Conservation (phyloP, 2,888 invertebrate genomes). For the Ypsolopha scabrella region DNA sequence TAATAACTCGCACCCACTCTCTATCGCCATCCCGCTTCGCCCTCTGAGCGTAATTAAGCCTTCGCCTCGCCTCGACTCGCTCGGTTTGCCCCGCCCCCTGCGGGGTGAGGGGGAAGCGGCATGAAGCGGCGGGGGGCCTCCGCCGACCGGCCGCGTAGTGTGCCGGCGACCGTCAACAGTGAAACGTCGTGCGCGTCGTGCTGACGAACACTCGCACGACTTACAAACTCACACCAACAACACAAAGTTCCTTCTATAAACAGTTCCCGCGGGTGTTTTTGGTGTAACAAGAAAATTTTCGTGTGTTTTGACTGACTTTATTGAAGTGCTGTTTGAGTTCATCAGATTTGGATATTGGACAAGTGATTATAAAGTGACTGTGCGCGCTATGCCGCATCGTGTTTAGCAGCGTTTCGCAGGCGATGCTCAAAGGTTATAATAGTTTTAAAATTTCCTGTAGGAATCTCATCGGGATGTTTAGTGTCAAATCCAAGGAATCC, state of each 20-base stretch:
- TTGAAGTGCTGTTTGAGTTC: slow-evolving; percentile 47
- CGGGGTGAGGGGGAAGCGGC: slow-evolving; percentile 15
- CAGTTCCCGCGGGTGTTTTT: slow-evolving; percentile 59
- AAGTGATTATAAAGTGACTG: slow-evolving; percentile 59
- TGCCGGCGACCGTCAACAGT: slow-evolving; percentile 64
- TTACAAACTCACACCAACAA: slow-evolving; percentile 41
- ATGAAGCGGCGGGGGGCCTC: slow-evolving; percentile 24
- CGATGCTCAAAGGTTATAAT: slow-evolving; percentile 67
- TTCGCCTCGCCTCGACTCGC: slow-evolving; percentile 64
- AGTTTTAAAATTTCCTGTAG: slow-evolving; percentile 37
- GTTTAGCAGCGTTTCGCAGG: slow-evolving; percentile 64
- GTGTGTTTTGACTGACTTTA: slow-evolving; percentile 56
- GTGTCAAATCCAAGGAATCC: too few species aligned
- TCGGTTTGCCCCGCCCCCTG: slow-evolving; percentile 46
- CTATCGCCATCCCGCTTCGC: slow-evolving; percentile 64
- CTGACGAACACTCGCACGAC: slow-evolving; percentile 42
- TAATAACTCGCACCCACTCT: slow-evolving; percentile 74
- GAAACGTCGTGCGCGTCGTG: slow-evolving; percentile 53
- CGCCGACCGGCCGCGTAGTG: slow-evolving; percentile 55
- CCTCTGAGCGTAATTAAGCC: slow-evolving; percentile 66
- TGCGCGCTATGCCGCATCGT: slow-evolving; percentile 62
- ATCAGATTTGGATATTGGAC: slow-evolving; percentile 59
- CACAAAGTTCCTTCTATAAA: slow-evolving; percentile 54
- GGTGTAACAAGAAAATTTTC: slow-evolving; percentile 43
- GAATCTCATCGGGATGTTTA: slow-evolving; percentile 23